A percentile compares a stretch with the other conserved stretches of the same genome.
phyloP scores from a whole-genome alignment of 2,888 invertebrate species.

The Caenorhabditis angaria region DNA sequence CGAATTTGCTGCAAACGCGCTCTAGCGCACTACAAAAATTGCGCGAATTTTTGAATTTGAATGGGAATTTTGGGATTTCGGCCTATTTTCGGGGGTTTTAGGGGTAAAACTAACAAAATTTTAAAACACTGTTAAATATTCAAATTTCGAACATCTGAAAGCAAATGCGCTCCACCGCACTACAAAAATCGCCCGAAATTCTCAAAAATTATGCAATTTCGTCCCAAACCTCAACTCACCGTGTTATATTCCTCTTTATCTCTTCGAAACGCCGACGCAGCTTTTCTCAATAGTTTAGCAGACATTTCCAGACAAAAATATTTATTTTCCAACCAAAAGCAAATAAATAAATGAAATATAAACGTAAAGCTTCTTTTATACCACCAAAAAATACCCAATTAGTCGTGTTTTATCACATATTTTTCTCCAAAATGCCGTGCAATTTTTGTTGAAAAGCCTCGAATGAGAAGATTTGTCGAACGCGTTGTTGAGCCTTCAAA shows the following conservation, averaged over 20 bases:
- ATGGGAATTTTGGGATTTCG: no score
- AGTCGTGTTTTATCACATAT: neutral
- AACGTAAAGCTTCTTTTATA: neutral
- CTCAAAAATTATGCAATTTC: no score
- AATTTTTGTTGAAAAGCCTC: conserved; percentile 44
- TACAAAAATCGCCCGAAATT: no score
- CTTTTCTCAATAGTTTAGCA: neutral
- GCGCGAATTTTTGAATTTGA: no score
- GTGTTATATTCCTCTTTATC: neutral
- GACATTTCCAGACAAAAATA: neutral
- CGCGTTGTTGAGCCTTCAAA: conserved; percentile 54
- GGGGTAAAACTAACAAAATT: no score
- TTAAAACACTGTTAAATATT: no score
- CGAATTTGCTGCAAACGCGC: neutral
- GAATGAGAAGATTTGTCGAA: conserved; percentile 58
- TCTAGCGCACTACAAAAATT: neutral
- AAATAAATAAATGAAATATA: neutral
- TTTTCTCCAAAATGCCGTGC: neutral
- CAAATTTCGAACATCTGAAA: no score
- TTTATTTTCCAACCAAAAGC: neutral
- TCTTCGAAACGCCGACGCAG: neutral
- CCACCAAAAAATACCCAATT: neutral
- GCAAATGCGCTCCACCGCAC: neutral
- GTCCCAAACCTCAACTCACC: no score
- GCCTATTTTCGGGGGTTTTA: no score